phyloP scores from a whole-genome alignment of 53 echinoderm and acorn worm species.

The Arbacia lixula region DNA sequence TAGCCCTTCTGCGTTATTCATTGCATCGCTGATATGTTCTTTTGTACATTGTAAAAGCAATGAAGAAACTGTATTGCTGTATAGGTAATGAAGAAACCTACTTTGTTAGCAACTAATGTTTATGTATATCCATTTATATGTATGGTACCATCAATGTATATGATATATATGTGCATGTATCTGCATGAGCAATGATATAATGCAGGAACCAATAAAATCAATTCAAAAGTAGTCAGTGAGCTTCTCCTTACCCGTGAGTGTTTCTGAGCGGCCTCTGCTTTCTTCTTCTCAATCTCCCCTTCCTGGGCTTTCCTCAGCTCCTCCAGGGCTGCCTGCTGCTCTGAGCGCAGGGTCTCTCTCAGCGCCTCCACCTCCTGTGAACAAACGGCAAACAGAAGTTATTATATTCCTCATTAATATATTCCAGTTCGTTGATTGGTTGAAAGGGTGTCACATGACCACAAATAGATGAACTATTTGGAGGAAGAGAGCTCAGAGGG shows the following conservation, averaged over 20 bases:
- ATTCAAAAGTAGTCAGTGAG: background rate
- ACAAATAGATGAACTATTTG: too few species aligned
- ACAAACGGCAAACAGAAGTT: background rate
- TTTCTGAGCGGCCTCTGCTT: conserved; percentile 74
- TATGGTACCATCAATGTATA: background rate
- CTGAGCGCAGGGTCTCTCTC: conserved; percentile 67
- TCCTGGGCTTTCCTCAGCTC: conserved; percentile 70
- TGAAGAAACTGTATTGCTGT: too few species aligned
- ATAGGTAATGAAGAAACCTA: too few species aligned
- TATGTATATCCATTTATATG: background rate
- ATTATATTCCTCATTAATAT: too few species aligned
- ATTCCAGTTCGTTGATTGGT: too few species aligned
- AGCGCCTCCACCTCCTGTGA: conserved; percentile 70
- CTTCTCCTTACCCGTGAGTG: conserved; percentile 78
- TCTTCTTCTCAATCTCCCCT: conserved; percentile 71
- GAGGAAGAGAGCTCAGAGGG: too few species aligned
- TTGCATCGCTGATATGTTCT: too few species aligned
- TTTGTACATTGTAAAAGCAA: too few species aligned
- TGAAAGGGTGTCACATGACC: too few species aligned
- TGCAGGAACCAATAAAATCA: background rate
- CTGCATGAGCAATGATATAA: background rate
- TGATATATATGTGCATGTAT: background rate
- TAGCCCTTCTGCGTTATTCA: too few species aligned
- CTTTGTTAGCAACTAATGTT: background rate
- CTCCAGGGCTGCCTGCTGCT: conserved; percentile 62